A percentile compares a stretch with the other conserved stretches of the same genome.
Conservation (phyloP, 2,113 vertebrate species). For the Gopherus flavomarginatus region DNA sequence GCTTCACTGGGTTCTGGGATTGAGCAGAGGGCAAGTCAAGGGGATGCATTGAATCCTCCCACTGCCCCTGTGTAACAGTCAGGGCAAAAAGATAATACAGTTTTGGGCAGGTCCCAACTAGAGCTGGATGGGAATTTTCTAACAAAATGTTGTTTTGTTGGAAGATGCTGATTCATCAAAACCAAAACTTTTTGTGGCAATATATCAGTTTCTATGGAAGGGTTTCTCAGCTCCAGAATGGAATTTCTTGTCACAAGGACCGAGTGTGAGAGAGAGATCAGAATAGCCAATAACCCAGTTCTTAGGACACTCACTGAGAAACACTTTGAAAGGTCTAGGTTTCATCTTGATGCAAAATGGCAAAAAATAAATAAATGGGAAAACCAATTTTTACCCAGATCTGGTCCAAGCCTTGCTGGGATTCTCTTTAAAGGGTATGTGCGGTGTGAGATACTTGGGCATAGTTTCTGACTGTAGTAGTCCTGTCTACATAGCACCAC, state of each 20-base stretch:
- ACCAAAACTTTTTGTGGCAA: neutral
- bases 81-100: neutral
- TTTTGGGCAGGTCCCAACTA: neutral
- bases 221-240: neutral
- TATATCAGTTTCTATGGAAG: neutral
- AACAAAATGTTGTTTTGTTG: neutral
- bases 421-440: neutral
- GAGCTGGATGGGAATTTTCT: neutral
- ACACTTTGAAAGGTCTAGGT: neutral
- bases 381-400: neutral
- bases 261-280: neutral
- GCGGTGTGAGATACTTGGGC: neutral
- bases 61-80: neutral
- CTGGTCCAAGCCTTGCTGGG: neutral
- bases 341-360: neutral
- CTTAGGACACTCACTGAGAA: neutral
- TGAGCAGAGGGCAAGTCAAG: accelerated
- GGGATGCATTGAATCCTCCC: neutral
- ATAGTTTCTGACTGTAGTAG: neutral
- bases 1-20: neutral
- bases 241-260: neutral
- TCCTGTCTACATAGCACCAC: neutral
- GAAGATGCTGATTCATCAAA: neutral
- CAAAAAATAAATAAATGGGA: neutral
- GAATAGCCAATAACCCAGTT: neutral